phyloP scores from a whole-genome alignment of 2,888 invertebrate species.

The Perdita meconis region DNA sequence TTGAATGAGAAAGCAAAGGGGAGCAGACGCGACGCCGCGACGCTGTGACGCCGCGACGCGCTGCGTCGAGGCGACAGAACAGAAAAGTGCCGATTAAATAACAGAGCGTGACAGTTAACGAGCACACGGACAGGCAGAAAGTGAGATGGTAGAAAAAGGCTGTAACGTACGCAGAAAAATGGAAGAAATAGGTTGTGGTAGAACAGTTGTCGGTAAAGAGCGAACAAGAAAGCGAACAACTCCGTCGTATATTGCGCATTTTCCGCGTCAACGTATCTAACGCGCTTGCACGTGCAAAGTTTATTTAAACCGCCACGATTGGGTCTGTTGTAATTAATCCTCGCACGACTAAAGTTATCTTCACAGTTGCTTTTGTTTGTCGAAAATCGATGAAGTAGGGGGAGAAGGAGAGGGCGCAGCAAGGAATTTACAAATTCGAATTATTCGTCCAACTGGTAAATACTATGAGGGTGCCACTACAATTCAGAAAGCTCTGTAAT shows the following conservation, averaged over 20 bases:
- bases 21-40: too few species aligned
- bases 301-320: slow-evolving; percentile 32
- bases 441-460: too few species aligned
- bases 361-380: slow-evolving; percentile 19
- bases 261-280: too few species aligned
- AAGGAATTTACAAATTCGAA: too few species aligned
- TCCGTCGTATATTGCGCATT: too few species aligned
- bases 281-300: background rate
- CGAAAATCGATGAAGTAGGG: too few species aligned
- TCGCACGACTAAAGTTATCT: slow-evolving; percentile 21
- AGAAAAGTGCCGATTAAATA: slow-evolving; percentile 38
- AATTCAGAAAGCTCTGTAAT: too few species aligned
- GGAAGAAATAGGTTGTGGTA: slow-evolving; percentile 12
- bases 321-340: slow-evolving; percentile 31
- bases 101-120: slow-evolving; percentile 11
- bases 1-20: background rate
- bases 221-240: too few species aligned
- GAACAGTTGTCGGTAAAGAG: too few species aligned
- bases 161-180: background rate
- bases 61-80: slow-evolving; percentile 20
- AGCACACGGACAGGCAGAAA: background rate
- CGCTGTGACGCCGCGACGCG: too few species aligned
- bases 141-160: background rate
- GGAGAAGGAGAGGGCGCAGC: too few species aligned
- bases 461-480: too few species aligned